phyloP scores from a whole-genome alignment of 2,113 vertebrate genomes.

The Pardalotus punctatus region DNA sequence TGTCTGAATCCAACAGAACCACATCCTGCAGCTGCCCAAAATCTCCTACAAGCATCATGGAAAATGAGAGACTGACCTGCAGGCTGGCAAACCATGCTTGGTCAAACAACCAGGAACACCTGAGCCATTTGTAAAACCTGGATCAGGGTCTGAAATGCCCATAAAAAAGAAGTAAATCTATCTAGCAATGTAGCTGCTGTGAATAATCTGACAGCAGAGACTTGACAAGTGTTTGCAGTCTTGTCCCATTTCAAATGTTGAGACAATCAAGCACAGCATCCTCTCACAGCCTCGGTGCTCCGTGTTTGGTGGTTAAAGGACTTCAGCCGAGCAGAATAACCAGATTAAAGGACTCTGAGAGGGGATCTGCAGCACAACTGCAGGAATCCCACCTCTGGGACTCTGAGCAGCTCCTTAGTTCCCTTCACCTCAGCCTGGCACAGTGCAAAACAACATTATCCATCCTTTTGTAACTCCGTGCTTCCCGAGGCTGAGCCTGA shows the following conservation, averaged over 20 bases:
- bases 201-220: neutral
- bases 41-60: neutral
- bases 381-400: neutral
- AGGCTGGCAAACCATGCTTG: neutral
- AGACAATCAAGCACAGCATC: neutral
- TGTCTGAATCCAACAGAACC: neutral
- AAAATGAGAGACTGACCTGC: neutral
- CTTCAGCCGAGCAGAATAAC: neutral
- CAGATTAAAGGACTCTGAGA: neutral
- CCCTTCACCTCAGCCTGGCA: neutral
- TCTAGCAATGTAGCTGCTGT: neutral
- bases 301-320: neutral
- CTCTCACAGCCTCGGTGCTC: neutral
- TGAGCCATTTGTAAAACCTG: neutral
- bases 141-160: neutral
- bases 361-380: neutral
- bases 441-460: neutral
- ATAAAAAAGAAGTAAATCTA: neutral
- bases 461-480: neutral
- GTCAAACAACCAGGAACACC: neutral
- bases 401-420: neutral
- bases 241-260: fast-evolving
- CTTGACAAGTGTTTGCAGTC: neutral
- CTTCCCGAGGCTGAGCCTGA: neutral
- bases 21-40: neutral